Conservation (phyloP, 2,888 invertebrate genomes). For the Platycheirus rosarum region DNA sequence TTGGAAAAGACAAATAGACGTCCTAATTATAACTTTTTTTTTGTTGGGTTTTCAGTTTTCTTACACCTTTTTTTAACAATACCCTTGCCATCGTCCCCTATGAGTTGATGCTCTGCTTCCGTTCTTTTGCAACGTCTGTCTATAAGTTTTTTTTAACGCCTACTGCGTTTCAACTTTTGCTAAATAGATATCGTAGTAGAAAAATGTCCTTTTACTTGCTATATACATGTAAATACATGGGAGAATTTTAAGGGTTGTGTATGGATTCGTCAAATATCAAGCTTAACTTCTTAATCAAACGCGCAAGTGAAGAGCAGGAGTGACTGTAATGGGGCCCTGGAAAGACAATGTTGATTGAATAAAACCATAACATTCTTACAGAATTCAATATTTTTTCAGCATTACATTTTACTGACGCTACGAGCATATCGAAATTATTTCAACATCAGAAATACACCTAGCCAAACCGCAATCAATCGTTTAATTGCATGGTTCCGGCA, state of each 20-base stretch:
- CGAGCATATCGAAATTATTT: too few species aligned
- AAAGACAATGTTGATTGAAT: too few species aligned
- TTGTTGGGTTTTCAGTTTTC: slow-evolving; percentile 20
- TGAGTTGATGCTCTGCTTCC: slow-evolving; percentile 2
- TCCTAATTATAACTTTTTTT: slow-evolving; percentile 52
- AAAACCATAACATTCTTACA: too few species aligned
- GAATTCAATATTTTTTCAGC: too few species aligned
- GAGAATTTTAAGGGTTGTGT: neutral
- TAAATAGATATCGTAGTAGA: neutral
- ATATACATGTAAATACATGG: neutral
- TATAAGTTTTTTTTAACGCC: slow-evolving; percentile 10
- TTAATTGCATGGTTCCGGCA: too few species aligned
- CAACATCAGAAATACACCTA: too few species aligned
- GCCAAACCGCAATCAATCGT: too few species aligned
- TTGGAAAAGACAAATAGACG: slow-evolving; percentile 53
- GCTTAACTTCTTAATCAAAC: too few species aligned
- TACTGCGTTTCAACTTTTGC: neutral
- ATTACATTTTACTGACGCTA: too few species aligned
- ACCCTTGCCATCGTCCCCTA: neutral
- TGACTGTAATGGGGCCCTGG: too few species aligned
- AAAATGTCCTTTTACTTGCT: neutral
- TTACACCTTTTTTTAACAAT: slow-evolving; percentile 23
- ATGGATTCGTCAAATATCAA: neutral
- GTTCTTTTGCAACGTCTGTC: neutral
- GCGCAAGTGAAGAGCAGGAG: too few species aligned